These are phyloP conservation scores for Drosophila kepulauana DNA, from an alignment of 1,140 invertebrate species.

Conservation along the genomic window DNA sequence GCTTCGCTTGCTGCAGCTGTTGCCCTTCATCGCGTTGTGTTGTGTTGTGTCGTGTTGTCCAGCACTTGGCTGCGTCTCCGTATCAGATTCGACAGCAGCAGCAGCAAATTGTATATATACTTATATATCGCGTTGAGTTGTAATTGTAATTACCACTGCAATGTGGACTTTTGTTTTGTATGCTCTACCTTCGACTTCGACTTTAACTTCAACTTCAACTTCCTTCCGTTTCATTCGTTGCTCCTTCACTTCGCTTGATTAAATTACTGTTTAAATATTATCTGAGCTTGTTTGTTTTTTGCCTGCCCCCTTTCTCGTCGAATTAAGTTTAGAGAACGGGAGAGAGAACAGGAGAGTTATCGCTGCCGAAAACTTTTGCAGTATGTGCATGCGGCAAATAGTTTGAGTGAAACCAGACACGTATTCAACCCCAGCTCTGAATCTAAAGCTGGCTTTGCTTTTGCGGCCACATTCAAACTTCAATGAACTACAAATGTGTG, in stretches of 20 bases:
- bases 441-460: slow-evolving; percentile 3
- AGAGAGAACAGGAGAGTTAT: neutral
- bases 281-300: slow-evolving; percentile 51
- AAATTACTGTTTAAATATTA: slow-evolving; percentile 78
- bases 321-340: no score
- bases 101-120: slow-evolving; percentile 3
- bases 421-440: slow-evolving; percentile 5
- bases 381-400: slow-evolving; percentile 32
- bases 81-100: slow-evolving; percentile 57
- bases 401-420: slow-evolving; percentile 19
- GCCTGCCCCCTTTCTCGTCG: neutral
- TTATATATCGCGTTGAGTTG: slow-evolving; percentile 45
- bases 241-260: slow-evolving; percentile 40
- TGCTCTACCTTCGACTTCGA: slow-evolving; percentile 8
- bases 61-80: slow-evolving; percentile 17
- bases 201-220: slow-evolving; percentile 11
- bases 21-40: slow-evolving; percentile 41
- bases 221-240: neutral
- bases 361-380: slow-evolving; percentile 15
- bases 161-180: slow-evolving; percentile 63
- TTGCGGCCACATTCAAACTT: slow-evolving; percentile 14
- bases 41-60: neutral
- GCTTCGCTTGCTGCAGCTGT: slow-evolving; percentile 43
- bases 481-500: slow-evolving; percentile 9
- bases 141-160: slow-evolving; percentile 79